Evolutionary conservation across 2,113 vertebrate species (phyloP).

Genomic region (Daubentonia madagascariensis): DNA sequence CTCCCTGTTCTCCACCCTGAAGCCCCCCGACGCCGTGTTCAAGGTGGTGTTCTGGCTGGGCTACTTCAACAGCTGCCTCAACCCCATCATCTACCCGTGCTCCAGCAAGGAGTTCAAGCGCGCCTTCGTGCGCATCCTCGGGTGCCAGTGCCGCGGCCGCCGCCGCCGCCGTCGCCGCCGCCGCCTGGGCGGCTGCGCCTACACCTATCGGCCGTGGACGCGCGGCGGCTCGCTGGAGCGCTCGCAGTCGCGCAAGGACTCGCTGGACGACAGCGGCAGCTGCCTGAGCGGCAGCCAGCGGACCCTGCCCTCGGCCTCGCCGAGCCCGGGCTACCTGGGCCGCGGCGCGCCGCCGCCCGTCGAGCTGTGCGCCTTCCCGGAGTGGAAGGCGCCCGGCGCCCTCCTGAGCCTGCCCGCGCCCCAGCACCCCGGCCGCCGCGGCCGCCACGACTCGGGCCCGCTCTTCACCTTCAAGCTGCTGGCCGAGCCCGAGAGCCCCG

Average conservation of each 20-base stretch:
- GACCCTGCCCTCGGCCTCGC: conserved; percentile 88
- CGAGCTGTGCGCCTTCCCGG: conserved; percentile 86
- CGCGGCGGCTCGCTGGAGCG: conserved; percentile 88
- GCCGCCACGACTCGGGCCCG: conserved; percentile 48
- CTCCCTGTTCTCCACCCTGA: conserved; percentile 92
- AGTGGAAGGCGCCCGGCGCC: conserved; percentile 84
- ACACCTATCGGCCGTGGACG: conserved; percentile 92
- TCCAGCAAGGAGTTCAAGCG: conserved; percentile 98
- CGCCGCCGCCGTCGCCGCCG: conserved; percentile 90
- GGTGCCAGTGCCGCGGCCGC: conserved; percentile 91
- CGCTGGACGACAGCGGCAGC: conserved; percentile 87
- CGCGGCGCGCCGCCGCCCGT: conserved; percentile 82
- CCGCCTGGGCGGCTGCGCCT: conserved; percentile 87
- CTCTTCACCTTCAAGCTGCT: conserved; percentile 80
- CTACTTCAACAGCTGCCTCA: conserved; percentile 99
- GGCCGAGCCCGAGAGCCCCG: conserved; percentile 73
- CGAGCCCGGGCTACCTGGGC: conserved; percentile 87
- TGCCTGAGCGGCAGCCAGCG: conserved; percentile 93
- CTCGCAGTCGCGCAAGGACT: conserved; percentile 88
- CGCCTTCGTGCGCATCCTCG: conserved; percentile 94
- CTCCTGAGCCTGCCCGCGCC: conserved; percentile 80
- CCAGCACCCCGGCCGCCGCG: conserved; percentile 56
- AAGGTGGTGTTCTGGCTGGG: conserved; percentile 99
- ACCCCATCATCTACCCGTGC: conserved; percentile 98
- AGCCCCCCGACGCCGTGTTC: conserved; percentile 92